These are phyloP conservation scores for Zophobas morio DNA, from an alignment of 1,140 invertebrate genomes.

Conservation along the genomic window DNA sequence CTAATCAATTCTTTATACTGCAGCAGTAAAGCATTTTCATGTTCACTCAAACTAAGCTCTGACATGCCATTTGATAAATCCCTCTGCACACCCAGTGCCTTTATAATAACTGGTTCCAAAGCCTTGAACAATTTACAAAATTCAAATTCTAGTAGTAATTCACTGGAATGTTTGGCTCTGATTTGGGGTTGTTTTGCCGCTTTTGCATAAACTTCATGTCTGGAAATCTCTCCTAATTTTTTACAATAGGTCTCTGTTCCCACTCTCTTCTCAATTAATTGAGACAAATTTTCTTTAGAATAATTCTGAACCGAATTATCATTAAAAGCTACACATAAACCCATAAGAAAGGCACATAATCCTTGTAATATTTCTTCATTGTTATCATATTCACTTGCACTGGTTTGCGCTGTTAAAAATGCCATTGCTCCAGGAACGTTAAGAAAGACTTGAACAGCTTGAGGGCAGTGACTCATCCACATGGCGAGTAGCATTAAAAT, in stretches of 20 bases:
- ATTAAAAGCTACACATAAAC: conserved; percentile 94
- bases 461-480: conserved; percentile 90
- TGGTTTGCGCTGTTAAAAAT: conserved; percentile 85
- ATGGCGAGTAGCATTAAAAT: conserved; percentile 91
- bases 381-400: conserved; percentile 87
- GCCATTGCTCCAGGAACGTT: conserved; percentile 83
- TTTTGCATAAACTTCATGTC: conserved; percentile 92
- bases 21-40: conserved; percentile 76
- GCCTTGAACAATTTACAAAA: conserved; percentile 92
- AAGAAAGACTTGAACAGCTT: conserved; percentile 89
- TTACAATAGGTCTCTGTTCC: conserved; percentile 92
- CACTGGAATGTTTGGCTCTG: conserved; percentile 79
- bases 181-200: conserved; percentile 95
- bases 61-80: conserved; percentile 70
- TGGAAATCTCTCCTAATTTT: conserved; percentile 88
- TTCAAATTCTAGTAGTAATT: conserved; percentile 94
- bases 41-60: conserved; percentile 70
- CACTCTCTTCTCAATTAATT: conserved; percentile 92
- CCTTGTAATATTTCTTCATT: conserved; percentile 83
- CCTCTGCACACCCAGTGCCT: conserved; percentile 71
- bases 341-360: conserved; percentile 94
- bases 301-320: conserved; percentile 88
- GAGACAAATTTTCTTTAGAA: conserved; percentile 84
- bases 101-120: conserved; percentile 76
- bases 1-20: conserved; percentile 93